phyloP scores from a whole-genome alignment of 1,140 invertebrate species.

The Brachionus rubens region DNA sequence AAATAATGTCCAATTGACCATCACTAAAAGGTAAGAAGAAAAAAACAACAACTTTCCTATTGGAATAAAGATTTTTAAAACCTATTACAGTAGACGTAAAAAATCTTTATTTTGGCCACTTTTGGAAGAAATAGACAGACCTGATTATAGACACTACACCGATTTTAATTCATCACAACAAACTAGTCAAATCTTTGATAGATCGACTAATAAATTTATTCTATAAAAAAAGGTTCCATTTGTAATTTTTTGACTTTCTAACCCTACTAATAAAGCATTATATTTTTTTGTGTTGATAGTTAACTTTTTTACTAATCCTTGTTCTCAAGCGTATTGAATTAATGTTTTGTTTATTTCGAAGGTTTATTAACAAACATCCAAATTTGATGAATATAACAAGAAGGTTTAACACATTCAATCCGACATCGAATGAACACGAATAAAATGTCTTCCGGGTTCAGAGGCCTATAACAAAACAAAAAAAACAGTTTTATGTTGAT shows the following conservation, averaged over 20 bases:
- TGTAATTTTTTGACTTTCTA: neutral
- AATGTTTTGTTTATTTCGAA: neutral
- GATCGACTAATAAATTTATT: constrained; percentile 39
- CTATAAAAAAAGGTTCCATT: neutral
- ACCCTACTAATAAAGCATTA: neutral
- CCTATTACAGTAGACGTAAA: constrained; percentile 9
- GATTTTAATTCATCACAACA: constrained; percentile 18
- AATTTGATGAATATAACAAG: constrained; percentile 40
- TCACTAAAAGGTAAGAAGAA: constrained; percentile 14
- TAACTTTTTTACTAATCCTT: neutral
- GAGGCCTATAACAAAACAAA: too few relatives aligned
- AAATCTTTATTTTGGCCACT: constrained; percentile 32
- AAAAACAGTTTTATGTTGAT: too few relatives aligned
- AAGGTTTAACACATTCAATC: constrained; percentile 28
- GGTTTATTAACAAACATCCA: constrained; percentile 23
- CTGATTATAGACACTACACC: constrained; percentile 23
- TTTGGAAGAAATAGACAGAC: neutral
- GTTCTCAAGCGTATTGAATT: neutral
- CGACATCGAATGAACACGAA: neutral
- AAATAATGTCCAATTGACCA: constrained; percentile 3
- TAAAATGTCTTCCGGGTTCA: neutral
- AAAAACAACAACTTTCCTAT: neutral
- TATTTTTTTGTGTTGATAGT: neutral
- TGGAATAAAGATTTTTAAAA: neutral
- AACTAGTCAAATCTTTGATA: neutral